Evolutionary conservation across 1,140 invertebrate genomes (phyloP), one percentile per base, ranked within the genome.

Genomic region (Bradysia coprophila): DNA sequence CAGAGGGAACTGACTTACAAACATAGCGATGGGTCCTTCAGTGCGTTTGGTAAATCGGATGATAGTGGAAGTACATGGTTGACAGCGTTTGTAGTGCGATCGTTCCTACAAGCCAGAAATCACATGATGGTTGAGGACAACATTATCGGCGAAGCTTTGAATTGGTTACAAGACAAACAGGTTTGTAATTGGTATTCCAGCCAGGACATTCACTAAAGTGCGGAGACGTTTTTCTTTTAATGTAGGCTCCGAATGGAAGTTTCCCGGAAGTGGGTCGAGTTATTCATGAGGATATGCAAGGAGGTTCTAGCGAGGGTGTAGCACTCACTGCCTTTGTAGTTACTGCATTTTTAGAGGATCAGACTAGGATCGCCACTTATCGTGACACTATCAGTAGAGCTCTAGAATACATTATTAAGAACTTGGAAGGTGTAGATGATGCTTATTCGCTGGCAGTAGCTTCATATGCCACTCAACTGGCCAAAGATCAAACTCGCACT

Each of bases 1-100:
- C 94, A 98, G 55, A 72, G 89, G 46, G 77, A 98, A 56, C 68
- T 98, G 48, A 90, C 81, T 2, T 98, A 90, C 59, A 78, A 77
- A 40, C 79, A 86, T 45, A 55, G 64, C 4, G 94, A 98, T 60
- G 91, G 92, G 2, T 97, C 92, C 0, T 99, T 97, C 56, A 92
- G 89, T 57, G 83, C 89, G 10, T 97, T 96, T 59, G 90, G 87
- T 23, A 31, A 55, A 21, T 42, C 46, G 4, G 84, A 94, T 53
- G 61, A 69, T 6, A 72, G 65, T 43, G 86, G 94, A 13, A 94
- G 88, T 54, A 86, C 89, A n/a, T 98, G 92, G 92, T 67, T 98
- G 43, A 98, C 95, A 3, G 88, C 93, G 5, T 93, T 95, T 56
- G 89, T 95, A 1, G 76, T 81, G 0, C 77, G 88, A 48, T 87